Evolutionary conservation across 1,140 invertebrate genomes (phyloP).

Genomic region (Panagrolaimus sp.): DNA sequence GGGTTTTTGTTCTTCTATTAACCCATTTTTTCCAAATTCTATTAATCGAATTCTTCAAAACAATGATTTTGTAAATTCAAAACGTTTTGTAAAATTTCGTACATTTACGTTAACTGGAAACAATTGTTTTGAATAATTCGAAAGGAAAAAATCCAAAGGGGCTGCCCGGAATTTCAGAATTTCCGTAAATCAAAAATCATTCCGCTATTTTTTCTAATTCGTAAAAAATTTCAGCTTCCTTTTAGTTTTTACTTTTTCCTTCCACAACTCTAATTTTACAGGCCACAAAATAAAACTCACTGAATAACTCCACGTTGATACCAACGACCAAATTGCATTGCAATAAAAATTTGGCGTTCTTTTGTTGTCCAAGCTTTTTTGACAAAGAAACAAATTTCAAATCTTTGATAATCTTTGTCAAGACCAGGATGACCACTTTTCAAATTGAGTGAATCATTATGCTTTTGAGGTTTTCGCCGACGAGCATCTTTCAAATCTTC

Average conservation of each 20-base stretch:
- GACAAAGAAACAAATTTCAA: slow-evolving; percentile 2
- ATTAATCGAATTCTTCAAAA: no score
- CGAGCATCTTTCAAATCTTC: neutral
- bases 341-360: neutral
- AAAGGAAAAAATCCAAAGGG: no score
- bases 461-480: neutral
- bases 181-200: neutral
- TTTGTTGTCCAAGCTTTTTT: neutral
- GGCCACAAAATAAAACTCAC: neutral
- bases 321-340: slow-evolving; percentile 5
- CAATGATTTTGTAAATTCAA: neutral
- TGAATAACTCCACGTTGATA: slow-evolving; percentile 7
- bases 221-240: neutral
- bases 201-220: neutral
- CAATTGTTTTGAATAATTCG: no score
- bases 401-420: neutral
- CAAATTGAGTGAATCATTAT: neutral
- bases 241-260: neutral
- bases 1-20: neutral
- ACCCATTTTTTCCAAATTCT: no score
- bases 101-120: no score
- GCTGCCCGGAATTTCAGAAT: no score
- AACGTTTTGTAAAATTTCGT: neutral
- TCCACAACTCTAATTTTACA: no score
- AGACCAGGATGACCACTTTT: neutral